These are phyloP conservation scores for Lissonota sp. DNA, from an alignment of 2,888 invertebrate species.

Conservation along the genomic window DNA sequence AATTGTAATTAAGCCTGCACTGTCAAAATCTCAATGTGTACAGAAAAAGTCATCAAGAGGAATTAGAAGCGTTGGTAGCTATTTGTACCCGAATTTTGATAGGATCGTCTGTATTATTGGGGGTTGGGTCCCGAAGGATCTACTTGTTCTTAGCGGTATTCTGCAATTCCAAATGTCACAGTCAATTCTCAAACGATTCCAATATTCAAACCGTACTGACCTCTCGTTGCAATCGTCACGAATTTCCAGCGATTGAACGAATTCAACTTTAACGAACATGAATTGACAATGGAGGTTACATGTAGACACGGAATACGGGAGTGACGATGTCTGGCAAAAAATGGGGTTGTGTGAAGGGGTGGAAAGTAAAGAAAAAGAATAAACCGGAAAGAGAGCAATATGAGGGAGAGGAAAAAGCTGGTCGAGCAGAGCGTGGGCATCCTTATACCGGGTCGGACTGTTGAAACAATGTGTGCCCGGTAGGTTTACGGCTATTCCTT, in stretches of 20 bases:
- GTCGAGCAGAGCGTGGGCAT: conserved; percentile 49
- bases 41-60: too few relatives aligned
- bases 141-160: too few relatives aligned
- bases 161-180: too few relatives aligned
- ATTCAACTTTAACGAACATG: background rate
- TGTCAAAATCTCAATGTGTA: too few relatives aligned
- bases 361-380: conserved; percentile 30
- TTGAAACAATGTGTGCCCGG: conserved; percentile 58
- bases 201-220: too few relatives aligned
- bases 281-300: background rate
- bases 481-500: conserved; percentile 77
- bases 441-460: conserved; percentile 57
- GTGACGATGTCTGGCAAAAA: background rate
- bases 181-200: too few relatives aligned
- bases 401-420: conserved; percentile 38
- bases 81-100: conserved; percentile 60
- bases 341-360: conserved; percentile 26
- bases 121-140: conserved; percentile 36
- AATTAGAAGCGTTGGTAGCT: conserved; percentile 72
- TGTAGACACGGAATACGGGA: too few relatives aligned
- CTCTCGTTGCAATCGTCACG: too few relatives aligned
- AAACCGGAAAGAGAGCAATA: conserved; percentile 30
- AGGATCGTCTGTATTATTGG: conserved; percentile 64
- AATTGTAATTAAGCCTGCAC: too few relatives aligned
- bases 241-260: too few relatives aligned